A percentile compares a stretch with the other conserved stretches of the same genome.
Conservation (phyloP, 1,140 invertebrate species). For the Papilio aristodemus region DNA sequence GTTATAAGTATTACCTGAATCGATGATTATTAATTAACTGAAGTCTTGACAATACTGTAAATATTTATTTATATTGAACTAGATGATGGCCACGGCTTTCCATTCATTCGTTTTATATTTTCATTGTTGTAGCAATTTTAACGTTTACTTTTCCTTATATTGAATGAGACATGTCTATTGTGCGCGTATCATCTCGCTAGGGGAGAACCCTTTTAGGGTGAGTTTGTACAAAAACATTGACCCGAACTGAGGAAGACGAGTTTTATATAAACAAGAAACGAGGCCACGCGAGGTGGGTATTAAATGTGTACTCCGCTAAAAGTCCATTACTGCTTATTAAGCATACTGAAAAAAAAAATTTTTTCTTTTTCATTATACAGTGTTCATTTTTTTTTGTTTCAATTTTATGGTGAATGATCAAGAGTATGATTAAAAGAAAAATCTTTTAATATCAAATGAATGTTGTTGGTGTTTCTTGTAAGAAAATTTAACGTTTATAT, state of each 20-base stretch:
- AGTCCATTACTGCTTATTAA: conserved; percentile 16
- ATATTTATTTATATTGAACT: no score
- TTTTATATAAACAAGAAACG: conserved; percentile 15
- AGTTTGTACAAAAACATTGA: conserved; percentile 23
- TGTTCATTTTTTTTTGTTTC: not conserved
- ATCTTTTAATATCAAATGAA: no score
- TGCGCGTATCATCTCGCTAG: conserved; percentile 11
- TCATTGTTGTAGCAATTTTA: conserved; percentile 3
- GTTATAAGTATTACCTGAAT: no score
- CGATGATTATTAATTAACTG: no score
- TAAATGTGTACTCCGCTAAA: conserved; percentile 2
- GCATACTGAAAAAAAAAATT: not conserved
- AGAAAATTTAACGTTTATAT: no score
- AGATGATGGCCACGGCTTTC: no score
- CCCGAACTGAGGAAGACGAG: conserved; percentile 1
- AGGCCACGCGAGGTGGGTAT: conserved; percentile 6
- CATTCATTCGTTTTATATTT: no score
- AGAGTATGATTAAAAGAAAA: no score
- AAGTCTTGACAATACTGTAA: no score
- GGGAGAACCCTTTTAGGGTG: conserved; percentile 20
- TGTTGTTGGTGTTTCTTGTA: no score
- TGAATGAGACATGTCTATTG: conserved; percentile 10
- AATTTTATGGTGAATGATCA: not conserved
- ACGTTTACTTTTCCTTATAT: conserved; percentile 8
- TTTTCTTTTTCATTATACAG: conserved; percentile 3